A percentile compares a stretch with the other conserved stretches of the same genome.
Evolutionary conservation across 2,113 vertebrate genomes (phyloP).

Genomic region (Pardalotus punctatus): DNA sequence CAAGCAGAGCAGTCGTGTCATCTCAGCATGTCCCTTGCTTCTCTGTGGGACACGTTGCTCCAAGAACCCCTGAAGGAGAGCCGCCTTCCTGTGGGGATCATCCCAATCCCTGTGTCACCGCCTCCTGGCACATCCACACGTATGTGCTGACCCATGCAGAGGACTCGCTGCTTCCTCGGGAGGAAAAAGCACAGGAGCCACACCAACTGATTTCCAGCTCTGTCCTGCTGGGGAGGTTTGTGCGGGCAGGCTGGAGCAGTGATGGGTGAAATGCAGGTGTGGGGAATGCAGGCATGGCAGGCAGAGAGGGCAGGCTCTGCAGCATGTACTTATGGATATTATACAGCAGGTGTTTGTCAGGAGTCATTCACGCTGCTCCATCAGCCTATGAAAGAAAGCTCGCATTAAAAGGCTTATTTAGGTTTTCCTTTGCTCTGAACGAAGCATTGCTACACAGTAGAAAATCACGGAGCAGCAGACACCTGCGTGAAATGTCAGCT

Average conservation of each 20-base stretch:
- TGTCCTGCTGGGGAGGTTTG: background rate
- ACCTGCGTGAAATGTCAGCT: background rate
- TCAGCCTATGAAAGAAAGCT: background rate
- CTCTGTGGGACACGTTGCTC: background rate
- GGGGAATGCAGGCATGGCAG: background rate
- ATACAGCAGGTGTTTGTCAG: background rate
- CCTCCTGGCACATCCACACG: background rate
- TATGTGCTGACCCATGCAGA: rapidly evolving
- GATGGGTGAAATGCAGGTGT: background rate
- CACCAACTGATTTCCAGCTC: background rate
- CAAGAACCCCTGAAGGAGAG: background rate
- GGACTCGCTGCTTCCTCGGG: background rate
- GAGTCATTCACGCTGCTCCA: background rate
- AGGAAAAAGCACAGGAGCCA: background rate
- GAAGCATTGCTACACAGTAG: background rate
- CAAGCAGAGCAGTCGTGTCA: background rate
- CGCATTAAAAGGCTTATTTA: background rate
- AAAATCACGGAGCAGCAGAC: background rate
- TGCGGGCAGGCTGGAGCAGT: background rate
- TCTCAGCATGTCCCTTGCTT: background rate
- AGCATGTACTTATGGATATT: background rate
- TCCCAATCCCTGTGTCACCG: background rate
- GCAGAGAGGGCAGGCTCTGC: background rate
- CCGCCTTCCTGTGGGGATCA: background rate
- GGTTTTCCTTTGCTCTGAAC: background rate